phyloP scores from a whole-genome alignment of 2,888 invertebrate species.

The Leucophenga montana region DNA sequence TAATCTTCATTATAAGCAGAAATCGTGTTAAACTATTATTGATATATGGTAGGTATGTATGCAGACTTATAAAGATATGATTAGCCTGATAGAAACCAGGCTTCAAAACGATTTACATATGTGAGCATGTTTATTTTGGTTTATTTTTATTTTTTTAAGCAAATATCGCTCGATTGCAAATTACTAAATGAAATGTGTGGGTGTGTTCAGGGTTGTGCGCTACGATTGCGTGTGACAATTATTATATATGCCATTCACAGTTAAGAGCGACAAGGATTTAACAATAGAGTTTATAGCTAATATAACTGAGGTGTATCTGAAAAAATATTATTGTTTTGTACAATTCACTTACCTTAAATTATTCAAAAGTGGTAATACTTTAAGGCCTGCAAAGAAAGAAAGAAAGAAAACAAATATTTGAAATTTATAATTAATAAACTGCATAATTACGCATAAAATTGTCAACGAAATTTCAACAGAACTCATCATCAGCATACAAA shows the following conservation, averaged over 20 bases:
- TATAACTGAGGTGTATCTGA: conserved; percentile 18
- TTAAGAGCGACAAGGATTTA: too few relatives aligned
- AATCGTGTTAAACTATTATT: conserved; percentile 56
- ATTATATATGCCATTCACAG: neutral
- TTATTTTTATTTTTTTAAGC: conserved; percentile 14
- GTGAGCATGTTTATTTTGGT: neutral
- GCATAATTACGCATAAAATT: conserved; percentile 8
- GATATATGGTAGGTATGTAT: conserved; percentile 38
- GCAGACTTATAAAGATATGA: neutral
- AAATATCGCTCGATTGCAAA: too few relatives aligned
- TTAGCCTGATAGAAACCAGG: too few relatives aligned
- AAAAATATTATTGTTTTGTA: neutral
- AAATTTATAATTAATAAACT: conserved; percentile 36
- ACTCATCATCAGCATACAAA: neutral
- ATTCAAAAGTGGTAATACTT: conserved; percentile 88
- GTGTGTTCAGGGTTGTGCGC: conserved; percentile 21
- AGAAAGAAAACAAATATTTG: conserved; percentile 38
- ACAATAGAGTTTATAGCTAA: too few relatives aligned
- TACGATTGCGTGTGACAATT: conserved; percentile 3
- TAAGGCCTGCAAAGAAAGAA: conserved; percentile 82
- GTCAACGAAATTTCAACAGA: neutral
- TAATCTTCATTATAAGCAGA: conserved; percentile 37
- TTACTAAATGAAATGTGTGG: conserved; percentile 1
- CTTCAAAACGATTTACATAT: neutral
- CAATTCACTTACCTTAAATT: conserved; percentile 83